A percentile compares a stretch with the other conserved stretches of the same genome.
Evolutionary conservation across 2,797 vertebrate genomes (phyloP).

Genomic region (Mallotus villosus): DNA sequence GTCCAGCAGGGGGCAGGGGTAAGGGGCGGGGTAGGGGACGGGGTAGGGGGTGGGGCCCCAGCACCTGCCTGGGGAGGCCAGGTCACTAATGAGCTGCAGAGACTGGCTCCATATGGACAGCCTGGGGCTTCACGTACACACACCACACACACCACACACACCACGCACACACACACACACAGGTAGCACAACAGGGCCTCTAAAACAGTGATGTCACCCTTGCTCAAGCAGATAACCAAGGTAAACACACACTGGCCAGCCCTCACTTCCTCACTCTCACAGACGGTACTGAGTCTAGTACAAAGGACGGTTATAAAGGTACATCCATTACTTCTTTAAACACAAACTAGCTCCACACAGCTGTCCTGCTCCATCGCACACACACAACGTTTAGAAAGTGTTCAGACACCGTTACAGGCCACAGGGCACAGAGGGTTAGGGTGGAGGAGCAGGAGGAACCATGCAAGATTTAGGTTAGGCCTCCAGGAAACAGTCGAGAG

Average conservation of each 20-base stretch:
- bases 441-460: no score
- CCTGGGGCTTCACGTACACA: constrained; percentile 5
- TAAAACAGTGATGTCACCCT: not conserved
- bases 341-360: no score
- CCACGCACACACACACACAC: not conserved
- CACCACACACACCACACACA: not conserved
- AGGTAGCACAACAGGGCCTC: not conserved
- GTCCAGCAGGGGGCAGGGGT: no score
- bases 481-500: no score
- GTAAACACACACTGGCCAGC: not conserved
- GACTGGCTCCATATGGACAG: constrained; percentile 13
- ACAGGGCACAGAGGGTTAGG: no score
- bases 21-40: no score
- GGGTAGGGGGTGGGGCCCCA: not conserved
- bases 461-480: no score
- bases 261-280: no score
- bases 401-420: no score
- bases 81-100: constrained; percentile 14
- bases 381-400: no score
- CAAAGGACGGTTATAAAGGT: not conserved
- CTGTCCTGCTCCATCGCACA: no score
- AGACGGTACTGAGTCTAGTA: not conserved
- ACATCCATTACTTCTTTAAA: no score
- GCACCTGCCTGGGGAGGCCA: constrained; percentile 1
- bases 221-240: not conserved